Evolutionary conservation across 2,888 invertebrate species (phyloP).

Genomic region (Dendrolimus pini): DNA sequence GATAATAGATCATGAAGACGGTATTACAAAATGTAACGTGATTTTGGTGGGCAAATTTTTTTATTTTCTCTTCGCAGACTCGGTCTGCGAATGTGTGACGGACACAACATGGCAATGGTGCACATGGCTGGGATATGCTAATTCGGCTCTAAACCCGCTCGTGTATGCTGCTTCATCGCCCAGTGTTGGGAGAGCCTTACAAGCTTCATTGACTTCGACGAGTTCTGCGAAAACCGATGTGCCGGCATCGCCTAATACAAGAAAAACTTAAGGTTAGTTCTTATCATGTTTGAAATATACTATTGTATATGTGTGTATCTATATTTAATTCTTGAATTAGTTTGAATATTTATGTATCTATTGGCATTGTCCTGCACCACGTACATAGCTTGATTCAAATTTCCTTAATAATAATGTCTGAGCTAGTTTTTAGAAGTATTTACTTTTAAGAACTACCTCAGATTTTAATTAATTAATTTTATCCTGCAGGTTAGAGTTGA

Average conservation of each 20-base stretch:
- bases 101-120: constrained; percentile 76
- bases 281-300: neutral
- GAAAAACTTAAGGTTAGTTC: constrained; percentile 17
- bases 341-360: no score
- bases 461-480: no score
- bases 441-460: no score
- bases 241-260: constrained; percentile 23
- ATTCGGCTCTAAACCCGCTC: constrained; percentile 81
- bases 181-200: constrained; percentile 47
- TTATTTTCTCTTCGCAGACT: constrained; percentile 38
- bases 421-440: no score
- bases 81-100: constrained; percentile 65
- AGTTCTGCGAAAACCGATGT: constrained; percentile 24
- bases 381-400: no score
- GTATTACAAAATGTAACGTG: no score
- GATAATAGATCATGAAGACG: no score
- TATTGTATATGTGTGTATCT: neutral
- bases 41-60: no score
- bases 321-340: neutral
- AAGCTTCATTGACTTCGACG: constrained; percentile 27
- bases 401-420: no score
- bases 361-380: no score
- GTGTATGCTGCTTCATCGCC: constrained; percentile 78
- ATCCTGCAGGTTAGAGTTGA: no score
- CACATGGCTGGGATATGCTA: constrained; percentile 83